Evolutionary conservation across 2,797 vertebrate genomes (phyloP).

Genomic region (Crocidura indochinensis): DNA sequence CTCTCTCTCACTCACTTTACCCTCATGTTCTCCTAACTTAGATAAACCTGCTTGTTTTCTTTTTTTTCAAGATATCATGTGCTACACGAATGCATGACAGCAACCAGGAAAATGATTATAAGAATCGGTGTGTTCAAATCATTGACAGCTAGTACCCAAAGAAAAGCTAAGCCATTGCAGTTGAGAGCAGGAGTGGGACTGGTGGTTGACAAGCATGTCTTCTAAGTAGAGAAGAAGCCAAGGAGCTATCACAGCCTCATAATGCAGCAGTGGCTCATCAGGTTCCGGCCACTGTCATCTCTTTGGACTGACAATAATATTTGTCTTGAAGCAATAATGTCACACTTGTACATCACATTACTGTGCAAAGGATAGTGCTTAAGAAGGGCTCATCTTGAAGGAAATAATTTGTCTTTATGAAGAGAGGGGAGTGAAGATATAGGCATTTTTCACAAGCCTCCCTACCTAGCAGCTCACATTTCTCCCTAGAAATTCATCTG

Average conservation of each 20-base stretch:
- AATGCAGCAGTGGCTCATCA: not conserved
- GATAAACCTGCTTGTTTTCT: not conserved
- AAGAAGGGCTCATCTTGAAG: conserved; percentile 10
- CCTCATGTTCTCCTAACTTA: not conserved
- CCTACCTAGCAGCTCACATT: not conserved
- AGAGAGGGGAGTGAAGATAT: not conserved
- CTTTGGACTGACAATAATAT: conserved; percentile 10
- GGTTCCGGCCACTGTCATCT: not conserved
- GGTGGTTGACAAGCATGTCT: not conserved
- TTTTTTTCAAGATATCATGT: conserved; percentile 3
- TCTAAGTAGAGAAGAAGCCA: not conserved
- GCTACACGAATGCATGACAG: not conserved
- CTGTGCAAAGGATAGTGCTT: not conserved
- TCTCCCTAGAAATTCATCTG: not conserved
- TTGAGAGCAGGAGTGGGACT: not conserved
- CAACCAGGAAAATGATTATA: not conserved
- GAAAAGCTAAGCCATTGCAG: not conserved
- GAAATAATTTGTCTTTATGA: not conserved
- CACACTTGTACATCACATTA: not conserved
- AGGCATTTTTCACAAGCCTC: not conserved
- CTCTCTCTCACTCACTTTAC: not conserved
- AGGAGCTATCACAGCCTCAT: not conserved
- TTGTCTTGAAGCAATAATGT: conserved; percentile 31
- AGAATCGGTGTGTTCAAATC: not conserved
- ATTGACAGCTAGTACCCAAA: not conserved